phyloP scores from a whole-genome alignment of 2,797 vertebrate species.

The Phataginus tricuspis region DNA sequence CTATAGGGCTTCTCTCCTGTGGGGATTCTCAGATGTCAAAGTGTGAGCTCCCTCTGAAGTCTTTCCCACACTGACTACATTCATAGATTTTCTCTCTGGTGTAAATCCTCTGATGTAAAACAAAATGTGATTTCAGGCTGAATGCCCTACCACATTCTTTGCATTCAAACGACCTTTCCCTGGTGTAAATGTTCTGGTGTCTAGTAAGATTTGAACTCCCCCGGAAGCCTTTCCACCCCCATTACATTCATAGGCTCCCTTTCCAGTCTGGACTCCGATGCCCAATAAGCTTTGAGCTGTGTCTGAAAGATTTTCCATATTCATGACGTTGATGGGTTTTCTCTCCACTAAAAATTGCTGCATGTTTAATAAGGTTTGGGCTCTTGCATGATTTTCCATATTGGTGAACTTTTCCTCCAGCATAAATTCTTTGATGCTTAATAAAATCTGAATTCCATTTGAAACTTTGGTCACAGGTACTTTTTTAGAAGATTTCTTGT shows the following conservation, averaged over 20 bases:
- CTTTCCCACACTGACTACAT: conserved; percentile 66
- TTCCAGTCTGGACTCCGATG: conserved; percentile 73
- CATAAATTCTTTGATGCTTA: conserved; percentile 66
- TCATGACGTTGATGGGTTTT: conserved; percentile 57
- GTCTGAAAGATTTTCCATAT: conserved; percentile 74
- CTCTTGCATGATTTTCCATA: conserved; percentile 65
- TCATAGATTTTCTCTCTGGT: conserved; percentile 65
- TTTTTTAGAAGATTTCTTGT: conserved; percentile 21
- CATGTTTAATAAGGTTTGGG: conserved; percentile 15
- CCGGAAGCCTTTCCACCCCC: conserved; percentile 68
- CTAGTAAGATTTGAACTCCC: conserved; percentile 57
- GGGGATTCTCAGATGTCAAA: conserved; percentile 70
- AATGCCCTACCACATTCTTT: conserved; percentile 75
- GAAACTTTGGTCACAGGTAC: conserved; percentile 32
- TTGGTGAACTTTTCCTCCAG: conserved; percentile 64
- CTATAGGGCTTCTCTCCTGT: conserved; percentile 69
- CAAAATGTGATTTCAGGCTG: conserved; percentile 71
- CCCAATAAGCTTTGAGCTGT: conserved; percentile 64
- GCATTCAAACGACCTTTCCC: conserved; percentile 73
- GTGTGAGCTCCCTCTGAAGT: conserved; percentile 69
- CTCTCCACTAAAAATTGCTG: conserved; percentile 35
- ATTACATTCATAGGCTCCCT: conserved; percentile 68
- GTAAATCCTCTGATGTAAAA: conserved; percentile 73
- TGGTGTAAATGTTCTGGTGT: conserved; percentile 73
- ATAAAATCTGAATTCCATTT: conserved; percentile 72